phyloP scores from a whole-genome alignment of 2,888 invertebrate genomes.

The Eristalis tenax region DNA sequence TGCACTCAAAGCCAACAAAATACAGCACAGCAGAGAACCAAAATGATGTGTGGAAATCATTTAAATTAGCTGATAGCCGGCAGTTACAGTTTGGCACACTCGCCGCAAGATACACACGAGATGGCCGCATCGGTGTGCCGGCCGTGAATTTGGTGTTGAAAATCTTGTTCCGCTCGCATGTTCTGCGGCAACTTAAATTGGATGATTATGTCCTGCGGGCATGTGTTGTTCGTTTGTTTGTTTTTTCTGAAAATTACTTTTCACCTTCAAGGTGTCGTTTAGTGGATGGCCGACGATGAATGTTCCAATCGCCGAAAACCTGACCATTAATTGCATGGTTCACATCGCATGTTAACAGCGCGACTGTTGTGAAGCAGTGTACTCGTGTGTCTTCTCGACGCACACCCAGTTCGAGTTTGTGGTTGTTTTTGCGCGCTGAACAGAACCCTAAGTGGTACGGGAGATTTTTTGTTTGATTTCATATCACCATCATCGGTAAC shows the following conservation, averaged over 20 bases:
- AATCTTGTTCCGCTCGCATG: slow-evolving; percentile 15
- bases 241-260: slow-evolving; percentile 1
- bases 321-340: neutral
- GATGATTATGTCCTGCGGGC: slow-evolving; percentile 24
- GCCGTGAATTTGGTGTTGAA: slow-evolving; percentile 1
- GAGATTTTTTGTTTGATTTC: neutral
- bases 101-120: slow-evolving; percentile 21
- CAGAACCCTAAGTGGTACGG: neutral
- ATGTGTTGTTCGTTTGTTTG: slow-evolving; percentile 8
- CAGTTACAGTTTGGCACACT: neutral
- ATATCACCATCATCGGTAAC: neutral
- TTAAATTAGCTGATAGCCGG: slow-evolving; percentile 34
- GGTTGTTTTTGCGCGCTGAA: neutral
- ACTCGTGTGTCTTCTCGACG: neutral
- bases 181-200: slow-evolving; percentile 26
- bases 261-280: neutral
- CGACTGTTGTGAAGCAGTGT: neutral
- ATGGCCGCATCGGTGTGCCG: neutral
- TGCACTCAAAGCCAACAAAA: slow-evolving; percentile 16
- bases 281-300: neutral
- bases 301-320: slow-evolving; percentile 8
- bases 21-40: neutral
- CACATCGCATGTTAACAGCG: neutral
- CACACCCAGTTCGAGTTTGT: neutral
- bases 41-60: slow-evolving; percentile 45